Base-by-base conservation (phyloP, 2,888 invertebrate genomes). In the Agrotis ipsilon region DNA sequence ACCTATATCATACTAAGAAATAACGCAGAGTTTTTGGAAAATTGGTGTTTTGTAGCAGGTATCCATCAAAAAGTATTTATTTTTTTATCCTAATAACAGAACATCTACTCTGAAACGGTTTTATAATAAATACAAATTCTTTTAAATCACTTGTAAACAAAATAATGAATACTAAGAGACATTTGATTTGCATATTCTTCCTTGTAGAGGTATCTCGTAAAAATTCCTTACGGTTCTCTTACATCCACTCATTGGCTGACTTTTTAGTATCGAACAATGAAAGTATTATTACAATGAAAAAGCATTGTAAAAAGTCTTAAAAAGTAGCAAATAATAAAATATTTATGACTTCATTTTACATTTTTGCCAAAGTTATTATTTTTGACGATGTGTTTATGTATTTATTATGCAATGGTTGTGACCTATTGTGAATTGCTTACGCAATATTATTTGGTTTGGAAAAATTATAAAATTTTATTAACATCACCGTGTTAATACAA, bases 161-260 rank as follows among this genome's bases (percentile, higher is more conserved):
- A 65, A 68, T 46, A 63, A 68, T 54, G 46, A 73, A 75, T 73
- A 61, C 11, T 39, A 60, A 70, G 14, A 68, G 19, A 57, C 52
- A 67, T 72, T 80, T 64, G 39, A 82, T 84, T 83, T 72, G 63
- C 74, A 84, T 83, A 71, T 72, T 60, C 9, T 55, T 68, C 54
- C 49, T 76, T 76, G 74, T 51, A 65, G 27, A 72, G 57, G 69
- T 63, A 69, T 60, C 45, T 70, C 72, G 61, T 80, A 73, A 58
- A 83, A 63, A 72, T 73, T 82, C 74, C 81, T 82, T 78, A 81
- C 84, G 76, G 84, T 84, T 48, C 52, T 63, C 55, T 67, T 27
- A 65, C n/a, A 52, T 39, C 5, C n/a, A 57, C 39, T 63, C 32
- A 32, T 68, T 24, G 49, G 59, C 27, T 46, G 65, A 7, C 9